These are phyloP conservation scores for Oegoconia quadripuncta DNA, from an alignment of 2,888 invertebrate species.

Conservation along the genomic window DNA sequence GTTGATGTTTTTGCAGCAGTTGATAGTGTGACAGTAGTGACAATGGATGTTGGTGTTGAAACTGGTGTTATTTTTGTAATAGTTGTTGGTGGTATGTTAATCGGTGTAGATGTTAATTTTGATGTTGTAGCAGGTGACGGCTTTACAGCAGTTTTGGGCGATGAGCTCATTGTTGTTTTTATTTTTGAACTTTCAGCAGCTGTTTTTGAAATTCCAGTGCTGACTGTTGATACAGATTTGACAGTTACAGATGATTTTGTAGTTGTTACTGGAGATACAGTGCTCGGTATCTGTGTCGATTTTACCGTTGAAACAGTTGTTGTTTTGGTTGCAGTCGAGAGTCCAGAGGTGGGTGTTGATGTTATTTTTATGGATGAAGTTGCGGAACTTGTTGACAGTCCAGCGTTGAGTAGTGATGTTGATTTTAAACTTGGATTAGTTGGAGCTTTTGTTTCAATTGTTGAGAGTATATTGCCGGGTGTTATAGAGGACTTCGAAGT, in stretches of 20 bases:
- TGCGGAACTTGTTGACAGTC: too few species aligned
- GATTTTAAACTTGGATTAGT: too few species aligned
- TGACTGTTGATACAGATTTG: neutral
- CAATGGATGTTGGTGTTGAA: slow-evolving; percentile 6
- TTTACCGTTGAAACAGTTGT: slow-evolving; percentile 6
- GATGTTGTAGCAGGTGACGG: neutral
- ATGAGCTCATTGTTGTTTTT: too few species aligned
- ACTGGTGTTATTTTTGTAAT: neutral
- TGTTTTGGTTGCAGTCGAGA: slow-evolving; percentile 9
- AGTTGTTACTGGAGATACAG: neutral
- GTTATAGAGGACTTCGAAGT: too few species aligned
- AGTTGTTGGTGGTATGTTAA: neutral
- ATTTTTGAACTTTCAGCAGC: too few species aligned
- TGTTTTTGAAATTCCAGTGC: too few species aligned
- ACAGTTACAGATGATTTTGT: neutral
- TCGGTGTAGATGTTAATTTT: neutral
- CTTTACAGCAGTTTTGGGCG: neutral
- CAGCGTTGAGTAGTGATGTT: too few species aligned
- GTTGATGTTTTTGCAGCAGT: neutral
- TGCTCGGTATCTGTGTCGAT: too few species aligned
- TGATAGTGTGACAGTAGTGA: slow-evolving; percentile 1
- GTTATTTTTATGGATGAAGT: too few species aligned
- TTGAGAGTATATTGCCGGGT: too few species aligned
- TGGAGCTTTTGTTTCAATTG: too few species aligned
- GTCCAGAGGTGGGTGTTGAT: too few species aligned